These are phyloP conservation scores for Spilogale gracilis DNA, from an alignment of 2,113 vertebrate species.

Conservation along the genomic window DNA sequence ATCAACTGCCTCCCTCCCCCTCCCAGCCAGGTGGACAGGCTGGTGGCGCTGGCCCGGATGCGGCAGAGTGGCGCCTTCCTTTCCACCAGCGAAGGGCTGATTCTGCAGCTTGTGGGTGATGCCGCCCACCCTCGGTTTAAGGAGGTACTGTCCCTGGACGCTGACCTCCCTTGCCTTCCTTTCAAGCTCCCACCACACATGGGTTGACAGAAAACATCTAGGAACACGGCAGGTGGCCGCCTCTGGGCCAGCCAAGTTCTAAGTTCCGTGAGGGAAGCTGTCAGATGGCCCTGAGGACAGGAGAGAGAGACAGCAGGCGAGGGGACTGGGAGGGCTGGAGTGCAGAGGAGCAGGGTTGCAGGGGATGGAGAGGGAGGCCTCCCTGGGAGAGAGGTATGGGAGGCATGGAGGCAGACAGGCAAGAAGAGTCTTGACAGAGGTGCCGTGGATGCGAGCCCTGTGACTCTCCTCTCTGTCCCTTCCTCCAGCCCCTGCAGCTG, in stretches of 20 bases:
- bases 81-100: conserved; percentile 92
- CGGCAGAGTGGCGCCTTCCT: conserved; percentile 94
- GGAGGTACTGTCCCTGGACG: conserved; percentile 86
- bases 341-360: neutral
- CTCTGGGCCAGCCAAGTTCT: neutral
- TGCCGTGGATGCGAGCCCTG: neutral
- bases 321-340: too few relatives aligned
- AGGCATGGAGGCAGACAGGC: neutral
- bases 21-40: conserved; percentile 93
- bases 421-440: neutral
- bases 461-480: neutral
- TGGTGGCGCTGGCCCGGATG: conserved; percentile 92
- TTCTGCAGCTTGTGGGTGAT: conserved; percentile 93
- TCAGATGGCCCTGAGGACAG: accelerated
- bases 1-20: neutral
- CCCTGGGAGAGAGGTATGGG: neutral
- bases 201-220: neutral
- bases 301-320: neutral
- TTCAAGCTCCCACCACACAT: neutral
- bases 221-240: neutral
- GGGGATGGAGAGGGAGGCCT: neutral
- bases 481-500: neutral
- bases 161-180: neutral
- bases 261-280: neutral
- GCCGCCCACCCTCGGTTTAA: conserved; percentile 92